Percentiles rank a stretch among this genome's conserved stretches.
Conservation (phyloP, 2,113 vertebrate species). For the Phalacrocorax brasilianus region DNA sequence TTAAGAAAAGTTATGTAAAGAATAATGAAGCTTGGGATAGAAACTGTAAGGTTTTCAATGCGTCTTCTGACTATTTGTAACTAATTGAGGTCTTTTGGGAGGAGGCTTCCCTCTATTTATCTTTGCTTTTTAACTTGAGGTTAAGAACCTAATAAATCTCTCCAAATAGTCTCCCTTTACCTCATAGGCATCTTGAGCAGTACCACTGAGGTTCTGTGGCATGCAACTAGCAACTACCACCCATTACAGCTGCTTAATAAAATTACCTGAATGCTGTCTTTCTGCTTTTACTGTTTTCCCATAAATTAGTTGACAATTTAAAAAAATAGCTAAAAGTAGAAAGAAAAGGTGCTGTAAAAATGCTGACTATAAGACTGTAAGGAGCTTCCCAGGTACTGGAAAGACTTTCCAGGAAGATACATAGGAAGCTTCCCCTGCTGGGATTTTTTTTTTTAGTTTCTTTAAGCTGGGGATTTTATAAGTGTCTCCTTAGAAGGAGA, state of each 20-base stretch:
- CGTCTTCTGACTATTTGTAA: not conserved
- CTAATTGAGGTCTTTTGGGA: not conserved
- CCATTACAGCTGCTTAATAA: not conserved
- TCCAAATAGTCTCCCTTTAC: not conserved
- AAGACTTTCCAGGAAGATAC: not conserved
- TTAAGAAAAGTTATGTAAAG: not conserved
- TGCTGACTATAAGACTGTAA: not conserved
- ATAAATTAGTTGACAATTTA: not conserved
- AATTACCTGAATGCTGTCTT: not conserved
- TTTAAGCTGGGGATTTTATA: not conserved
- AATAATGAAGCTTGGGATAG: not conserved
- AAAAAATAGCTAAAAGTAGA: not conserved
- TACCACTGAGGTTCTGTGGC: not conserved
- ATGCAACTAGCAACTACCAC: not conserved
- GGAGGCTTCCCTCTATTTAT: not conserved
- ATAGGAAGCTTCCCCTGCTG: not conserved
- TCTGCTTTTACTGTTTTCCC: not conserved
- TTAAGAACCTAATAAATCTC: slow-evolving; percentile 44
- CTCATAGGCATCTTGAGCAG: not conserved
- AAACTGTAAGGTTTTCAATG: not conserved
- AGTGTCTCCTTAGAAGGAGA: not conserved
- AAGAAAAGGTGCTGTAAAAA: not conserved
- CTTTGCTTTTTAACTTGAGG: not conserved
- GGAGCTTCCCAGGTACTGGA: not conserved
- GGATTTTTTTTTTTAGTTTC: not conserved